Evolutionary conservation across 2,888 invertebrate genomes (phyloP).

Genomic region (Linnaemya vulpina): DNA sequence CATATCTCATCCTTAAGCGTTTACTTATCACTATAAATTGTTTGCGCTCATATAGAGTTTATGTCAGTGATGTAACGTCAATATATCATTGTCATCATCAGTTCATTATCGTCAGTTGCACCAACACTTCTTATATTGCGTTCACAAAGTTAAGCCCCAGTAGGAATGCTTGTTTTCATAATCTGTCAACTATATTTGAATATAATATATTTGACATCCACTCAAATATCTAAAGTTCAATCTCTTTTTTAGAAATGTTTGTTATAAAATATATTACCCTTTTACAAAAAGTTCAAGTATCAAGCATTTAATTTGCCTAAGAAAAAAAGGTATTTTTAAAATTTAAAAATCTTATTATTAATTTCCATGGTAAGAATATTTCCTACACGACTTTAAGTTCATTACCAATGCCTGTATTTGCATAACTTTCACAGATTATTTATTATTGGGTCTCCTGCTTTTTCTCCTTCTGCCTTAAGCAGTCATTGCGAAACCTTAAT

Average conservation of each 20-base stretch:
- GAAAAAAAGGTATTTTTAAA: no score
- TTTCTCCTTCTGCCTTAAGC: background rate
- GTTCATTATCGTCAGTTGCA: conserved; percentile 6
- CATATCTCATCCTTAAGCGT: conserved; percentile 18
- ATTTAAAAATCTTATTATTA: no score
- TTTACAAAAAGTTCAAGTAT: no score
- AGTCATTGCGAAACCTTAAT: background rate
- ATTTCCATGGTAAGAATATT: background rate
- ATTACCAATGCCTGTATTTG: background rate
- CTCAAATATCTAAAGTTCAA: no score
- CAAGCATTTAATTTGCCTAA: no score
- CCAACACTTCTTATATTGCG: no score
- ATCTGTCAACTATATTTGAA: no score
- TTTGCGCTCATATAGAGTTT: conserved; percentile 13
- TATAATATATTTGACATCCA: no score
- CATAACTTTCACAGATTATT: background rate
- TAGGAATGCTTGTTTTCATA: background rate
- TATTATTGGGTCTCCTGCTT: background rate
- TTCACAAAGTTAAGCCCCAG: background rate
- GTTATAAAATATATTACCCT: no score
- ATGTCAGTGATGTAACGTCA: conserved; percentile 30
- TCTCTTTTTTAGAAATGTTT: no score
- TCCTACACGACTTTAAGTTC: background rate
- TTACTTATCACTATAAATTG: background rate
- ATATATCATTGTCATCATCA: conserved; percentile 45